These are phyloP conservation scores for Psittacula derbiana DNA, from an alignment of 2,797 vertebrate species.

Conservation along the genomic window DNA sequence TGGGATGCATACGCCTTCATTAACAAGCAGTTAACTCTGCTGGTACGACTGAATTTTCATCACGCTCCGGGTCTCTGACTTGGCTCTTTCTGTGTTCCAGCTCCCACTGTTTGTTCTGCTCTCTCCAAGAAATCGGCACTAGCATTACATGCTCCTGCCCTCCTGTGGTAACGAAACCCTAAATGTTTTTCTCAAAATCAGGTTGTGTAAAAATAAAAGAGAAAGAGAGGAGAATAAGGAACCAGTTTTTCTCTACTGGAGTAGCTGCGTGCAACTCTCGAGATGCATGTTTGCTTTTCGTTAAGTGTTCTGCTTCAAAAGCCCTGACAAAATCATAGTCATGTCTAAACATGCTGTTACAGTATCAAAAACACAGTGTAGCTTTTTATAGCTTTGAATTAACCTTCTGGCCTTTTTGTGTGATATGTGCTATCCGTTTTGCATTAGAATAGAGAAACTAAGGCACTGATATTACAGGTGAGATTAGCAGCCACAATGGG, in stretches of 20 bases:
- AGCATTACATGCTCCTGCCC: slow-evolving; percentile 45
- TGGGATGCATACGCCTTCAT: slow-evolving; percentile 63
- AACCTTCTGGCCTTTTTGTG: neutral
- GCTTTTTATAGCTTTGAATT: neutral
- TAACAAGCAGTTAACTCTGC: slow-evolving; percentile 43
- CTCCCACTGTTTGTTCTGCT: slow-evolving; percentile 43
- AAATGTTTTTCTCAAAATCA: neutral
- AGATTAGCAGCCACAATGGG: neutral
- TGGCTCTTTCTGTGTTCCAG: slow-evolving; percentile 24
- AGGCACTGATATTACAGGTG: neutral
- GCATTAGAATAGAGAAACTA: neutral
- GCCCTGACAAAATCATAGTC: neutral
- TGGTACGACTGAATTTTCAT: slow-evolving; percentile 34
- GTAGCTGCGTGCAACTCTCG: neutral
- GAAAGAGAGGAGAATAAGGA: neutral
- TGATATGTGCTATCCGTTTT: neutral
- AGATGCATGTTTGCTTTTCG: neutral
- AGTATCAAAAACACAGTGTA: neutral
- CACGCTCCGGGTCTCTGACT: slow-evolving; percentile 17
- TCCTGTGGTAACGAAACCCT: slow-evolving; percentile 38
- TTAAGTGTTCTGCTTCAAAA: neutral
- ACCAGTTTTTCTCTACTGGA: neutral
- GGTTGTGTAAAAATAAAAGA: slow-evolving; percentile 10
- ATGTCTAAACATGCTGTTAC: neutral
- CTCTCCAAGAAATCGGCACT: neutral